Conservation (phyloP, 2,113 vertebrate genomes). For the Laterallus jamaicensis region DNA sequence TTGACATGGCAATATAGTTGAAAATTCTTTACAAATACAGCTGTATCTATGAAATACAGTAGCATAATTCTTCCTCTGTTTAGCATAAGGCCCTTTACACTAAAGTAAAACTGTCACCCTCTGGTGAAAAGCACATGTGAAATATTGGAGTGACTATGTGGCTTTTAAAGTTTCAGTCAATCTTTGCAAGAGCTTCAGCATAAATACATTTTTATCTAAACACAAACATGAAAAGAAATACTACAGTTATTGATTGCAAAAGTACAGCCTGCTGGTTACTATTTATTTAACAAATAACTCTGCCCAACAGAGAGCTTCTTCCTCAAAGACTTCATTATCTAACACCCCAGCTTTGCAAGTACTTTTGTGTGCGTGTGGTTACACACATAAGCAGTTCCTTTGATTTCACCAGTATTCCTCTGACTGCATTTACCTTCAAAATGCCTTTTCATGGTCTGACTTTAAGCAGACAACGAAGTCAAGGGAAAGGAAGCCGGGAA, state of each 20-base stretch:
- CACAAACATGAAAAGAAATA: not conserved
- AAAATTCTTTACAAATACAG: not conserved
- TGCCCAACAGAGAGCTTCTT: slow-evolving; percentile 7
- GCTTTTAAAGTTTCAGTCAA: slow-evolving; percentile 4
- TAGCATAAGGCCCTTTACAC: not conserved
- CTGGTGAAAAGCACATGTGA: not conserved
- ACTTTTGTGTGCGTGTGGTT: not conserved
- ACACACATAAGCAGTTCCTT: not conserved
- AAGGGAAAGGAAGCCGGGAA: not conserved
- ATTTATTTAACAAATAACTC: slow-evolving; percentile 25
- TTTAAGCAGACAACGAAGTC: not conserved
- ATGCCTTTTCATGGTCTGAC: not conserved
- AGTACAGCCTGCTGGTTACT: not conserved
- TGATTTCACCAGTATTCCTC: slow-evolving; percentile 2
- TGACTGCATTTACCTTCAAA: slow-evolving; percentile 28
- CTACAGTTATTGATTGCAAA: not conserved
- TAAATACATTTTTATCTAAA: slow-evolving; percentile 42
- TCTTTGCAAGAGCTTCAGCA: not conserved
- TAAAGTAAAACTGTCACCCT: slow-evolving; percentile 2
- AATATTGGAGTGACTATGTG: not conserved
- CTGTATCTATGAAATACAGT: not conserved
- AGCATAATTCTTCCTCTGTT: not conserved
- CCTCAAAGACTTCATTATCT: slow-evolving; percentile 49
- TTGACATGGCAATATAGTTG: not conserved
- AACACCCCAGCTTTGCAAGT: slow-evolving; percentile 10